Evolutionary conservation across 37 sponge, comb jelly and placozoan species (phyloP), one percentile per base, ranked within the genome.

Genomic region (Halisarca cf. caerulea): DNA sequence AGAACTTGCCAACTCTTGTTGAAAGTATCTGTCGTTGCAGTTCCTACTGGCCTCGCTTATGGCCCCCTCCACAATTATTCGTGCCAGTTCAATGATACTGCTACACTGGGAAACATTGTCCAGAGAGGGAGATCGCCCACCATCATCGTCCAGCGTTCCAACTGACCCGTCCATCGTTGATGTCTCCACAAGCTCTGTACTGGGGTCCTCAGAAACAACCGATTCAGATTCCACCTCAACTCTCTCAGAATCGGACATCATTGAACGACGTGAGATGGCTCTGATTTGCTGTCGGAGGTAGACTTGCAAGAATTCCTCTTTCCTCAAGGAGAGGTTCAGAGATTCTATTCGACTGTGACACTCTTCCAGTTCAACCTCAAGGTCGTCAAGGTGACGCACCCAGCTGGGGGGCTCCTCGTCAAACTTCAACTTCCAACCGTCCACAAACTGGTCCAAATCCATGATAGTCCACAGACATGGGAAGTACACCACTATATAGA

Each of bases 391-490:
- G 77, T 39, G 25, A 36, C 77, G 8, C 1, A 74, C 36, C 77
- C 77, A 74, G 44, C 45, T 21, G 1, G 77, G 45, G 0, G 77
- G 77, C 7, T 74, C 77, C 24, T 74, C 77, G 1, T 38, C 77
- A 41, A 74, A 74, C 42, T 41, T 74, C 1, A 40, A 74, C 77
- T 41, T 74, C 81, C 62, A 80, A 59, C 15, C 2, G 11, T 80
- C 81, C 23, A 80, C 27, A 7, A 80, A 60, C 62, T 80, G 62
- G 9, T 80, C 62, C 59, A 61, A 23, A 60, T 55, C 40, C 62
- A 60, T 61, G 41, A 2, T 11, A 47, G 51, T 47, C 51, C 51
- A 14, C 11, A 47, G 51, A 47, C 11, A 6, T 47, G 51, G 51
- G 51, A n/a, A 47, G 51, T 47, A 47, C 6, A 47, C 51, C 51